Evolutionary conservation across 2,888 invertebrate genomes (phyloP).

Genomic region (Conistra vaccinii): DNA sequence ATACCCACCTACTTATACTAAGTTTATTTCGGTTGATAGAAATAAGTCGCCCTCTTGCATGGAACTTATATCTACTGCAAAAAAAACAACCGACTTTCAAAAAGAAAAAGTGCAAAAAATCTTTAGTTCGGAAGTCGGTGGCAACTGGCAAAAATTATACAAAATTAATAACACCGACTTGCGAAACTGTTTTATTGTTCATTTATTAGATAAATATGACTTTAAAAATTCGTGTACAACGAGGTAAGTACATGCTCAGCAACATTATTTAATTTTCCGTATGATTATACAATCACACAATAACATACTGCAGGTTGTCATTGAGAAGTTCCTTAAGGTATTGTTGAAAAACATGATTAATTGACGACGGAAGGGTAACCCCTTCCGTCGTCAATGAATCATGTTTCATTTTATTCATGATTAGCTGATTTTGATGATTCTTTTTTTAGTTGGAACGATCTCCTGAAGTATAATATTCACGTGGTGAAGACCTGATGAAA

Average conservation of each 20-base stretch:
- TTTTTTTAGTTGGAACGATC: no score
- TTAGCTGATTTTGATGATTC: no score
- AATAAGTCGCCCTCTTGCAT: neutral
- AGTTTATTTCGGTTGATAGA: neutral
- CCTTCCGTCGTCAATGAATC: no score
- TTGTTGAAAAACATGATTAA: neutral
- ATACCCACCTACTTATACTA: neutral
- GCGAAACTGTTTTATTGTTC: neutral
- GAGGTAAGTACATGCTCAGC: neutral
- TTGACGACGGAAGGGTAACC: neutral
- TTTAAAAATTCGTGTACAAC: no score
- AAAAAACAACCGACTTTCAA: neutral
- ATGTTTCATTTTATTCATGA: no score
- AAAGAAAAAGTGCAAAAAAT: neutral
- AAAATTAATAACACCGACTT: neutral
- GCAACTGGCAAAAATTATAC: neutral
- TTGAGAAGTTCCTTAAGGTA: neutral
- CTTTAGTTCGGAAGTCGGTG: neutral
- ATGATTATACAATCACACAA: neutral
- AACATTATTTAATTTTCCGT: neutral
- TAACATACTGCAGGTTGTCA: neutral
- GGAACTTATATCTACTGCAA: neutral
- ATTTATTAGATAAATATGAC: no score
- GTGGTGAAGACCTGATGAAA: neutral
- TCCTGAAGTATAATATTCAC: neutral